Evolutionary conservation across 2,888 invertebrate species (phyloP), one percentile per base, ranked within the genome.

Genomic region (Rotaria magnacalcarata): DNA sequence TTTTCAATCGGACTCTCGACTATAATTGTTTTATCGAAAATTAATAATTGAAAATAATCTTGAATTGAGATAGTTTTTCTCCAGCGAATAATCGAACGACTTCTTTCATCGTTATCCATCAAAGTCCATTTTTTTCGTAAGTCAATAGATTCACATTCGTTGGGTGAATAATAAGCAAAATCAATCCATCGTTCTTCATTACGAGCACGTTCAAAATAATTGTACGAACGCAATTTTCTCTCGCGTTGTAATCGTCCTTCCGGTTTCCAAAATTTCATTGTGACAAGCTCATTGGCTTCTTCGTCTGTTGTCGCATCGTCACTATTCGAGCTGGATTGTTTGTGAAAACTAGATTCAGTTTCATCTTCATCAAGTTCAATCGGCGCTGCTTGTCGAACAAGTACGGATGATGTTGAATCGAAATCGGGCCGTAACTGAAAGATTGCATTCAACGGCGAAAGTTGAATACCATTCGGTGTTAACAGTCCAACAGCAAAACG

Each of bases 111-210:
- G 11, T 24, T 24, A 47, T 80, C 80, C 14, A n/a, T 43, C 14
- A 24, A 8, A 24, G 2, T n/a, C 80, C 80, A 80, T 47, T 47
- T 80, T n/a, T n/a, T 24, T 47, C 43, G 47, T n/a, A 80, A 80
- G 24, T 80, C 47, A 11, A 47, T 43, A 19, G 80, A 43, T n/a
- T 47, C n/a, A 10, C 11, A n/a, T 47, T 80, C n/a, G 47, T 80
- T n/a, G 0, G 24, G 14, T n/a, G 24, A 80, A 47, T 47, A 47
- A 47, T 80, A 80, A 0, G 80, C 80, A 1, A 80, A 80, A 80
- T 80, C 80, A 24, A 80, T 43, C 80, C 80, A 80, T 80, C 47
- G 43, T n/a, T 80, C 80, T 80, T 80, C 47, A 47, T 80, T 80
- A 19, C 80, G 80, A 14, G 43, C 47, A 21, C 80, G 80, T n/a